Base-by-base conservation (phyloP, 2,797 vertebrate species). In the Amblyopsis hoosieri region DNA sequence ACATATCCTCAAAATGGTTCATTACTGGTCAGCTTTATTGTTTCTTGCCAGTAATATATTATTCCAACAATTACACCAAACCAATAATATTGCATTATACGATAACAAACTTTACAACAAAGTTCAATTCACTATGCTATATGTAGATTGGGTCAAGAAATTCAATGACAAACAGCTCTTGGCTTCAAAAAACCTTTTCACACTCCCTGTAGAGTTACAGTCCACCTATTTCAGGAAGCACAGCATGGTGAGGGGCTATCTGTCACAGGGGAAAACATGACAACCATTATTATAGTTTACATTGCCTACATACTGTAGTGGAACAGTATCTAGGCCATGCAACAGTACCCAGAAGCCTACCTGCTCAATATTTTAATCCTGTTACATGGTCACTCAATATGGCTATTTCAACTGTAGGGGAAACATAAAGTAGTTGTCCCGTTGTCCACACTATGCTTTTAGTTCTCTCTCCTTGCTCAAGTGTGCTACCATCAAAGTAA, bases 311-410 rank as follows among this genome's bases (percentile, higher is more conserved):
- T 63, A 33, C 63, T 23, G 63, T 69, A 57, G 64, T 66, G 56
- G 64, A 57, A 66, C 69, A 62, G 50, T 23, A 79, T 83, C 62
- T 81, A 75, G 83, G 84, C 68, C 76, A 86, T 5, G 58, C 59
- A 65, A 63, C 19, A 75, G 73, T 57, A 64, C 45, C 45, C 54
- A 64, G 54, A 66, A 60, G 54, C 66, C 69, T 71, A 60, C 69
- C 81, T 78, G 74, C 64, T 75, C 62, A 59, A 62, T 74, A 62
- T 74, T 85, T 77, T 62, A 87, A 84, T 81, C 81, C 71, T 70
- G 85, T 88, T 82, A 82, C 77, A 75, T 42, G 64, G 71, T n/a
- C 74, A 72, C 66, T 84, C 75, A 81, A 68, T 74, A 48, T 60
- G 75, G 65, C 62, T 56, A 47, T 78, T 83, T 78, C 60, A 64